Base-by-base conservation (phyloP, 1,140 invertebrate species). In the Elysia chlorotica region DNA sequence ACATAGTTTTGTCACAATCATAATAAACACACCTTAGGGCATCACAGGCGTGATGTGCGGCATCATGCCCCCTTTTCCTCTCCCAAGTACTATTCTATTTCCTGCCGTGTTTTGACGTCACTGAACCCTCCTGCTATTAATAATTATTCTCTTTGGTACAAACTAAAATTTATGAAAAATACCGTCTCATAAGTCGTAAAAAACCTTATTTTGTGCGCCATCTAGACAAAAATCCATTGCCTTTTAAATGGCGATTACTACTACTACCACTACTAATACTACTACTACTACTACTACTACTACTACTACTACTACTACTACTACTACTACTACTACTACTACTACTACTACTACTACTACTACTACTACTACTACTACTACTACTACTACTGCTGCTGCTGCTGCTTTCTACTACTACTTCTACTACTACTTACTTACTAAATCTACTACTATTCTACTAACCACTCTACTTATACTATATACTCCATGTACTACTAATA, bases 371-470 rank as follows among this genome's bases (percentile, higher is more conserved):
- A 65, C 62, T 65, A 65, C 62, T 1, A 65, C 62, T 65, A 65
- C 62, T 65, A 65, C 62, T 65, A 65, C 62, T 65, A 23, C 28
- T 30, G n/a, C 62, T 65, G 35, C 62, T 65, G 35, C 62, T 65
- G 35, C 62, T 65, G 35, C 62, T 48, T 65, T 31, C 62, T 65
- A 65, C 62, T 65, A 65, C 62, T 65, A 65, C 62, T 65, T 31
- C 62, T 65, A 65, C 62, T 65, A 65, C 62, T 65, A 65, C 62
- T 65, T n/a, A n/a, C n/a, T n/a, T n/a, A 65, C 62, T 65, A n/a
- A 4, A 31, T 4, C 41, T 48, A 48, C 41, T 48, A 48, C 41
- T 48, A 48, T n/a, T 48, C 25, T 14, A n/a, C 25, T 14, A n/a
- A 48, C 41, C 62, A 28, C 62, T 23, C n/a, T n/a, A n/a, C n/a